Percentiles rank a stretch among this genome's conserved stretches.
Evolutionary conservation across 2,113 vertebrate genomes (phyloP).

Genomic region (Platysteira castanea): DNA sequence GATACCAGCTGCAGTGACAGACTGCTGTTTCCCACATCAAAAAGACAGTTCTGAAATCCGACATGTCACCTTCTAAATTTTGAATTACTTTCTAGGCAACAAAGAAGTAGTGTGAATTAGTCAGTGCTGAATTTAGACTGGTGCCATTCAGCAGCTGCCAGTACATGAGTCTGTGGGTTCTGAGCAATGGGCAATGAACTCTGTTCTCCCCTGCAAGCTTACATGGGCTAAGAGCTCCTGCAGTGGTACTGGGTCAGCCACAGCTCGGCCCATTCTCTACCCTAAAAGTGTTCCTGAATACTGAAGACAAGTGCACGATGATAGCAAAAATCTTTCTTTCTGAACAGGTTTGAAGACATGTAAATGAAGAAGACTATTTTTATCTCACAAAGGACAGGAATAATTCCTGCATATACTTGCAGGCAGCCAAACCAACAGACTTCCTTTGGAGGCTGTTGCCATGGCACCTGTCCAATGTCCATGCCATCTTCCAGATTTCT

Average conservation of each 20-base stretch:
- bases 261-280: neutral
- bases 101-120: neutral
- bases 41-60: neutral
- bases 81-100: neutral
- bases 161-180: neutral
- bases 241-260: neutral
- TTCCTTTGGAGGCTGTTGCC: neutral
- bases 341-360: neutral
- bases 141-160: neutral
- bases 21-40: neutral
- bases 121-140: neutral
- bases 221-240: fast-evolving
- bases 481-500: neutral
- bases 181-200: neutral
- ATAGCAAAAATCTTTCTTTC: neutral
- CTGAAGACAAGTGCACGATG: neutral
- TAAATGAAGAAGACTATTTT: neutral
- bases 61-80: neutral
- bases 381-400: neutral
- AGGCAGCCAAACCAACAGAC: neutral
- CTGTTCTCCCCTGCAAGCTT: neutral
- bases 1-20: neutral
- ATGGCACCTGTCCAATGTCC: constrained; percentile 5
- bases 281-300: neutral
- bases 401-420: neutral